Percentiles rank a stretch among this genome's conserved stretches.
Conservation (phyloP, 2,113 vertebrate species). For the Platanista minor region DNA sequence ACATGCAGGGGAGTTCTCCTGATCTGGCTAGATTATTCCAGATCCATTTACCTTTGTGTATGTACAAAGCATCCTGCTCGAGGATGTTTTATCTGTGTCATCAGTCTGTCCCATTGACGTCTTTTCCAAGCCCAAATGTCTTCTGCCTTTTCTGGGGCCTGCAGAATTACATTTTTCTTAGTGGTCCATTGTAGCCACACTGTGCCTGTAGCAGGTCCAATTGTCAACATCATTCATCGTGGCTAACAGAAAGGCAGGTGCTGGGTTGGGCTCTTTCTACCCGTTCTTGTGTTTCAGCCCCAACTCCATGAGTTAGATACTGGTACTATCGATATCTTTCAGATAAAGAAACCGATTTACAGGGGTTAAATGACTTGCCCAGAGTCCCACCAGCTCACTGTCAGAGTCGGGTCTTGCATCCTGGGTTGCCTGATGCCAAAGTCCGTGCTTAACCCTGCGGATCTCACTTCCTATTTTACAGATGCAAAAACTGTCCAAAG, state of each 20-base stretch:
- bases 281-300: not conserved
- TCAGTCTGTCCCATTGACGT: not conserved
- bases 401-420: not conserved
- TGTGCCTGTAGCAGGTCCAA: not conserved
- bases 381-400: not conserved
- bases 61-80: not conserved
- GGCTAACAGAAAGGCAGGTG: not conserved
- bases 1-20: not conserved
- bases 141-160: not conserved
- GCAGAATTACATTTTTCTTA: not conserved
- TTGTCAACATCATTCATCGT: not conserved
- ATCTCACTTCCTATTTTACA: not conserved
- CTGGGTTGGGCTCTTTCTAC: not conserved
- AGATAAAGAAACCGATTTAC: not conserved
- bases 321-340: not conserved
- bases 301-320: not conserved
- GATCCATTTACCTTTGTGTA: not conserved
- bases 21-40: not conserved
- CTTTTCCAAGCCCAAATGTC: not conserved
- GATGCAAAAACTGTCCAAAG: not conserved
- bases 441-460: not conserved
- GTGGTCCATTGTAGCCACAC: not conserved
- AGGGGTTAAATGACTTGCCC: not conserved
- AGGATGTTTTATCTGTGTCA: not conserved
- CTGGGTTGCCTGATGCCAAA: not conserved